Conservation (phyloP, 2,113 vertebrate species). For the Todiramphus chloris region DNA sequence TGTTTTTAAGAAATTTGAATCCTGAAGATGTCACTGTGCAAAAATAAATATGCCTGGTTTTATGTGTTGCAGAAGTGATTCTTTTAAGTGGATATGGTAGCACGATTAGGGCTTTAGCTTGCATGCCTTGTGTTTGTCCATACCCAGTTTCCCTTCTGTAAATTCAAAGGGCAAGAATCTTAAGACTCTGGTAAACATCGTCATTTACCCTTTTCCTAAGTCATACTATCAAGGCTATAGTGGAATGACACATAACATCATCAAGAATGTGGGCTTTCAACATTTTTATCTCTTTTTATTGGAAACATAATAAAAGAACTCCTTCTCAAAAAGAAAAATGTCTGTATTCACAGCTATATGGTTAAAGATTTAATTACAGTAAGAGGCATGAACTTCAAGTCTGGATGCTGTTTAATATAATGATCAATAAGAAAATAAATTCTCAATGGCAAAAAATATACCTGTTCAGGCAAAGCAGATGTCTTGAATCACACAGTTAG, state of each 20-base stretch:
- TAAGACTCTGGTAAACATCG: background rate
- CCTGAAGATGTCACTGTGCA: constrained; percentile 44
- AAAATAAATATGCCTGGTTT: constrained; percentile 55
- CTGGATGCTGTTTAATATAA: background rate
- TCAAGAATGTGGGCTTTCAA: background rate
- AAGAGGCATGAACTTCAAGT: background rate
- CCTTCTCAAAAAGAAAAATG: background rate
- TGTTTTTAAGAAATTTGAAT: constrained; percentile 40
- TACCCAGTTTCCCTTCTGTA: background rate
- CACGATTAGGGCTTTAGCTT: background rate
- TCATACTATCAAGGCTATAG: background rate
- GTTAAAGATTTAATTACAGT: background rate
- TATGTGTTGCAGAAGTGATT: constrained; percentile 29
- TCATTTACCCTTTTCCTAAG: background rate
- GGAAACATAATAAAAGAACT: background rate
- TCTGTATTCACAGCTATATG: background rate
- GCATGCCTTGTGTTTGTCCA: background rate
- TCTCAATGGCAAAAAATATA: background rate
- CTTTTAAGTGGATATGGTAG: background rate
- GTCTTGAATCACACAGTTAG: background rate
- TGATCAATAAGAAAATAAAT: background rate
- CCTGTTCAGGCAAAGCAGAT: background rate
- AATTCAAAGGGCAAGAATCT: background rate
- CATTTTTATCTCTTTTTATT: background rate
- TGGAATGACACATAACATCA: background rate